phyloP scores from a whole-genome alignment of 2,888 invertebrate species.

The Leptinotarsa haldemani region DNA sequence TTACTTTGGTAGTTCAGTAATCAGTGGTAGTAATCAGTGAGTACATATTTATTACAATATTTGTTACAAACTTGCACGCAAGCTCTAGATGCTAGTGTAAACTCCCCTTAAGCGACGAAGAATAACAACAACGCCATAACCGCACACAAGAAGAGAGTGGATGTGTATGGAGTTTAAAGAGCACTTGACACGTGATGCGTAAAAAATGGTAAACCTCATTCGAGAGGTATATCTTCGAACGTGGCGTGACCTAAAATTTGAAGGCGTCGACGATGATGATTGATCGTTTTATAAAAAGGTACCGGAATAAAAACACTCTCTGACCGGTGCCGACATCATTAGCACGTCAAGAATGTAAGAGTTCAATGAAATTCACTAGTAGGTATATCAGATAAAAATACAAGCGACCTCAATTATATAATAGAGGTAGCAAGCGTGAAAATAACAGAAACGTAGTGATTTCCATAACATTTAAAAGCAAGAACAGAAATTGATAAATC shows the following conservation, averaged over 20 bases:
- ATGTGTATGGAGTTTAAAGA: constrained; percentile 5
- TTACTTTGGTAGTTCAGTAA: too few relatives aligned
- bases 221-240: background rate
- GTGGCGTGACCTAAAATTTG: constrained; percentile 1
- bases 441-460: too few relatives aligned
- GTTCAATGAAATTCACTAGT: too few relatives aligned
- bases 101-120: background rate
- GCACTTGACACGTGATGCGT: constrained; percentile 20
- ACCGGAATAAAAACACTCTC: background rate
- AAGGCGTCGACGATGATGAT: constrained; percentile 2
- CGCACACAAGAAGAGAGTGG: constrained; percentile 4
- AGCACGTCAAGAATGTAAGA: background rate
- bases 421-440: too few relatives aligned
- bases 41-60: too few relatives aligned
- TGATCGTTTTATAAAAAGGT: background rate
- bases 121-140: constrained; percentile 16
- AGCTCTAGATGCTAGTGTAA: too few relatives aligned
- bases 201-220: background rate
- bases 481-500: too few relatives aligned
- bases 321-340: background rate
- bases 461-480: too few relatives aligned
- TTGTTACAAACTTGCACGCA: too few relatives aligned
- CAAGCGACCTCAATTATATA: too few relatives aligned
- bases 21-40: too few relatives aligned
- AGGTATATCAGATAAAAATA: too few relatives aligned